Percentiles rank a stretch among this genome's conserved stretches.
Evolutionary conservation across 2,113 vertebrate genomes (phyloP).

Genomic region (Delphinus delphis): DNA sequence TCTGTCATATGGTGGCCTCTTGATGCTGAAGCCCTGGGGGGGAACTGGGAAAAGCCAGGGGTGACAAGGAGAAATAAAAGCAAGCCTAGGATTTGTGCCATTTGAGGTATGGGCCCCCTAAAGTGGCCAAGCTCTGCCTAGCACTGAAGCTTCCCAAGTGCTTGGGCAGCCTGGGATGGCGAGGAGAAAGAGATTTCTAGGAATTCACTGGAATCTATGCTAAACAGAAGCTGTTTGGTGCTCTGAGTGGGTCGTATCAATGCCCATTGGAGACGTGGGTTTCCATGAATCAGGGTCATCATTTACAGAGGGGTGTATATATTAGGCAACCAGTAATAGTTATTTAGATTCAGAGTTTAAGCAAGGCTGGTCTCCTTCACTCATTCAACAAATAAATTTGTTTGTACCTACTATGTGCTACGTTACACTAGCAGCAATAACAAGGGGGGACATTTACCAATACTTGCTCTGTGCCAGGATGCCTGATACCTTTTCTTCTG

Average conservation of each 20-base stretch:
- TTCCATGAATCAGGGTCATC: not conserved
- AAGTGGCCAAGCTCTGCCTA: not conserved
- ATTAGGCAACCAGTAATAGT: no score
- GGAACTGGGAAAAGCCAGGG: not conserved
- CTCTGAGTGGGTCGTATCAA: not conserved
- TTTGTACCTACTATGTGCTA: not conserved
- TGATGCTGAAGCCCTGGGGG: not conserved
- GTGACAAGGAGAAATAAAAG: not conserved
- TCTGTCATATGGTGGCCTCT: not conserved
- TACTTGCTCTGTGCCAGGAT: not conserved
- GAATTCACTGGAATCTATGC: not conserved
- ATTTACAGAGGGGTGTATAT: not conserved
- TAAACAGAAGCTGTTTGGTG: not conserved
- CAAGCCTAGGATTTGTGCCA: not conserved
- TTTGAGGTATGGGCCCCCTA: fast-evolving
- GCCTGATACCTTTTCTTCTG: not conserved
- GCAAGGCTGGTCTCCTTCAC: fast-evolving
- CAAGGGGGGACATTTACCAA: fast-evolving
- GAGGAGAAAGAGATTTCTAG: not conserved
- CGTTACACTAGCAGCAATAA: not conserved
- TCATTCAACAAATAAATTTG: not conserved
- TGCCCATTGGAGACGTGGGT: not conserved
- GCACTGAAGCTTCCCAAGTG: not conserved
- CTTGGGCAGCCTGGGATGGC: not conserved
- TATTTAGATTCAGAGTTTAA: not conserved